These are phyloP conservation scores for Eupithecia dodoneata DNA, from an alignment of 2,888 invertebrate genomes.

Conservation along the genomic window DNA sequence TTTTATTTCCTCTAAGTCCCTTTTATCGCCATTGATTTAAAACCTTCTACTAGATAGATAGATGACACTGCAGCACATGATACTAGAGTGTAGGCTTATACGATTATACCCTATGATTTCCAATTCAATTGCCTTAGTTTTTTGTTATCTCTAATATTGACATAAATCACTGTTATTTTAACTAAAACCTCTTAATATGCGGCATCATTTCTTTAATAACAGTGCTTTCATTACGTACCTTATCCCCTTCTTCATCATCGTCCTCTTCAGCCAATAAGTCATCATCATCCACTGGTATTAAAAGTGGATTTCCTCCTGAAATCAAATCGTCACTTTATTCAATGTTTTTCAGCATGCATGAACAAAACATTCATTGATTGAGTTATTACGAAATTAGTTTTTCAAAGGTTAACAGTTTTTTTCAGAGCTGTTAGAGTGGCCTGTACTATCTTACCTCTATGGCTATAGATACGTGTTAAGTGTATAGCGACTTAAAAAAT, in stretches of 20 bases:
- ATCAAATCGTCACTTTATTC: constrained; percentile 16
- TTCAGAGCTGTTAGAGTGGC: not conserved
- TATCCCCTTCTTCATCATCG: constrained; percentile 96
- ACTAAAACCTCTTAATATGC: not conserved
- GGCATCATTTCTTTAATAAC: not conserved
- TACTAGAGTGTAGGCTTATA: not conserved
- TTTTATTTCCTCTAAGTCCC: not conserved
- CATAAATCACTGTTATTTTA: not conserved
- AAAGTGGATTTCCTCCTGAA: constrained; percentile 75
- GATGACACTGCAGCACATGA: no score
- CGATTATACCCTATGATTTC: not conserved
- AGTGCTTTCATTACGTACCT: constrained; percentile 73
- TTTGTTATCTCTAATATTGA: not conserved
- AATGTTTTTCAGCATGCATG: not conserved
- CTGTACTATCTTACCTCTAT: no score
- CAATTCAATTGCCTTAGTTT: not conserved
- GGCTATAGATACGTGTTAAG: not conserved
- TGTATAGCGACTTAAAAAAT: not conserved
- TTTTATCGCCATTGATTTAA: not conserved
- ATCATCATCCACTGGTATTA: constrained; percentile 85
- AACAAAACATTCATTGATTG: not conserved
- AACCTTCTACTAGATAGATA: not conserved
- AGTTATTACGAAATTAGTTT: not conserved
- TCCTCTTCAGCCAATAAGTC: constrained; percentile 89
- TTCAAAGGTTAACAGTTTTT: not conserved